A percentile compares a stretch with the other conserved stretches of the same genome.
Evolutionary conservation across 2,888 invertebrate species (phyloP).

Genomic region (Thereva nobilitata): DNA sequence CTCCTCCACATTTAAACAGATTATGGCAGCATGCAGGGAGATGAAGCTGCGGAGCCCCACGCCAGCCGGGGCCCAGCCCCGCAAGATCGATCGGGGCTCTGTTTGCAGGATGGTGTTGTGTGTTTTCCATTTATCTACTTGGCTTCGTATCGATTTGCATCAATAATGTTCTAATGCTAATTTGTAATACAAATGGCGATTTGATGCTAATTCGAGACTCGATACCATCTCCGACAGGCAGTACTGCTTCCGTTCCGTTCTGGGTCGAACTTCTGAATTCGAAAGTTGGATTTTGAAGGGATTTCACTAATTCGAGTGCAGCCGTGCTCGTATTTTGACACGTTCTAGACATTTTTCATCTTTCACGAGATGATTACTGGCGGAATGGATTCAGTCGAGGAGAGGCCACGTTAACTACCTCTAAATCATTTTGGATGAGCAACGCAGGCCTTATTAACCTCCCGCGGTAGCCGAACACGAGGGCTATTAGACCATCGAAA

Average conservation of each 20-base stretch:
- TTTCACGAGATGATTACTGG: background rate
- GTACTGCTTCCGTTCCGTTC: constrained; percentile 30
- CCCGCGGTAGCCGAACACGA: constrained; percentile 4
- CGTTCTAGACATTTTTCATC: background rate
- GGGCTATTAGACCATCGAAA: constrained; percentile 22
- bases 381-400: background rate
- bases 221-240: constrained; percentile 24
- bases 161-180: constrained; percentile 36
- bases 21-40: background rate
- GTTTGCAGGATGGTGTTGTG: constrained; percentile 10
- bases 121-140: background rate
- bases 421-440: constrained; percentile 26
- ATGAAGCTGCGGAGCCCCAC: too few relatives aligned
- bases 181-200: constrained; percentile 34
- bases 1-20: too few relatives aligned
- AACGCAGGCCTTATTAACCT: background rate
- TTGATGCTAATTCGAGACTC: constrained; percentile 31
- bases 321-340: constrained; percentile 22
- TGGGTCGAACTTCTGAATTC: background rate
- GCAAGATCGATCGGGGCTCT: background rate
- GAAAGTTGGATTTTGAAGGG: background rate
- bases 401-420: background rate
- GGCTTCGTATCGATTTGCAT: constrained; percentile 34
- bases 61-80: background rate
- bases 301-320: background rate